phyloP scores from a whole-genome alignment of 2,113 vertebrate species.

The Eira barbara region DNA sequence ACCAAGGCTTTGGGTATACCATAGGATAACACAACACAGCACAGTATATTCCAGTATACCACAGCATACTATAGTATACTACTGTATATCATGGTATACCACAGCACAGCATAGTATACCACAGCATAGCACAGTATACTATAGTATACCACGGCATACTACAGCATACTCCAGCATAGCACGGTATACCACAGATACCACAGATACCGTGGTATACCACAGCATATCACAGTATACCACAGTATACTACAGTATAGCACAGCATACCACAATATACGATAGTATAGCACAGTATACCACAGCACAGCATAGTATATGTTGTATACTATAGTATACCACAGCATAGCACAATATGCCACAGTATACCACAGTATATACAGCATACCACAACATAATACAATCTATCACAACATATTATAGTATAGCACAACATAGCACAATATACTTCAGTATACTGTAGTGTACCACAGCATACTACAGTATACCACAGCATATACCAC shows the following conservation, averaged over 20 bases:
- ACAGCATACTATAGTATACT: too few species aligned
- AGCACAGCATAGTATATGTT: neutral
- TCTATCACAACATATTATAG: too few species aligned
- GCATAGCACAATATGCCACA: neutral
- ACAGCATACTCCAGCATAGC: neutral
- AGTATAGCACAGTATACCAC: neutral
- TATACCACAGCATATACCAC: neutral
- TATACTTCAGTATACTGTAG: neutral
- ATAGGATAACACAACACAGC: neutral
- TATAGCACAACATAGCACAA: neutral
- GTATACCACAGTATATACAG: neutral
- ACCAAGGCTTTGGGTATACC: neutral
- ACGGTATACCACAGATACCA: neutral
- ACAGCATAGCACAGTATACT: neutral
- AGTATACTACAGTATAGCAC: neutral
- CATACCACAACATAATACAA: neutral
- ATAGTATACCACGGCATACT: neutral
- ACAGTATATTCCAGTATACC: too few species aligned
- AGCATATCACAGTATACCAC: neutral
- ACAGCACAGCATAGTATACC: too few species aligned
- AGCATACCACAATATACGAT: neutral
- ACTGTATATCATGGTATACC: too few species aligned
- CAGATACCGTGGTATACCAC: too few species aligned
- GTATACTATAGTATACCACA: neutral
- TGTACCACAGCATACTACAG: neutral